These are phyloP conservation scores for Myiotriccus ornatus DNA, from an alignment of 2,797 vertebrate genomes.

Conservation along the genomic window DNA sequence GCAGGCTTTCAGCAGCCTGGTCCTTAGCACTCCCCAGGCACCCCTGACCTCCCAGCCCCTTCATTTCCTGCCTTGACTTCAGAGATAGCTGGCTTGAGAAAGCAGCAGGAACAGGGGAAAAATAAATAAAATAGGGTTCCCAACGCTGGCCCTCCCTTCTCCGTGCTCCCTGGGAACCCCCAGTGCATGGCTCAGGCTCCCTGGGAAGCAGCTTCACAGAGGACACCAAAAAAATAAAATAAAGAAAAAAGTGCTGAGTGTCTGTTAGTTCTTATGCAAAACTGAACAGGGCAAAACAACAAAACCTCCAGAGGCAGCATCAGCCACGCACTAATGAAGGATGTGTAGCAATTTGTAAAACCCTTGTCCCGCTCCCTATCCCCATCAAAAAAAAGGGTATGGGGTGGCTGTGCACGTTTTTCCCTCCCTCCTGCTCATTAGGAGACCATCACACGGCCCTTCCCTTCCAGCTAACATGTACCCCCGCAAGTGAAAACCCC, in stretches of 20 bases:
- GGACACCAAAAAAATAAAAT: fast-evolving
- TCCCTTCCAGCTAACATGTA: background rate
- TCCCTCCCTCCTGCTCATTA: background rate
- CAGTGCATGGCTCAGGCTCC: background rate
- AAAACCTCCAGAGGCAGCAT: background rate
- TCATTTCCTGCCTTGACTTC: constrained; percentile 41
- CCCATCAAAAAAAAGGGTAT: background rate
- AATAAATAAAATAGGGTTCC: background rate
- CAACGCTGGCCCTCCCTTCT: background rate
- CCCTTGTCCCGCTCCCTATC: background rate
- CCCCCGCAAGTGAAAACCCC: background rate
- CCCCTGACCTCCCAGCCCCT: constrained; percentile 14
- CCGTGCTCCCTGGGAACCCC: background rate
- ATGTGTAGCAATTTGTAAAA: fast-evolving
- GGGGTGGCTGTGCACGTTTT: background rate
- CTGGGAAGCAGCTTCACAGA: background rate
- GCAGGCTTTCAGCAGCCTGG: background rate
- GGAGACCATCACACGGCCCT: background rate
- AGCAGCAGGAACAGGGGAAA: background rate
- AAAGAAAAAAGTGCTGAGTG: background rate
- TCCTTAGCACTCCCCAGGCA: constrained; percentile 4
- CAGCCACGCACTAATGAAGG: fast-evolving
- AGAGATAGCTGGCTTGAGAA: constrained; percentile 31
- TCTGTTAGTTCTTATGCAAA: background rate
- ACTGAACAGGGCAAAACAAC: background rate